Evolutionary conservation across 1,140 invertebrate genomes (phyloP), one percentile per base, ranked within the genome.

Genomic region (Asobara japonica): DNA sequence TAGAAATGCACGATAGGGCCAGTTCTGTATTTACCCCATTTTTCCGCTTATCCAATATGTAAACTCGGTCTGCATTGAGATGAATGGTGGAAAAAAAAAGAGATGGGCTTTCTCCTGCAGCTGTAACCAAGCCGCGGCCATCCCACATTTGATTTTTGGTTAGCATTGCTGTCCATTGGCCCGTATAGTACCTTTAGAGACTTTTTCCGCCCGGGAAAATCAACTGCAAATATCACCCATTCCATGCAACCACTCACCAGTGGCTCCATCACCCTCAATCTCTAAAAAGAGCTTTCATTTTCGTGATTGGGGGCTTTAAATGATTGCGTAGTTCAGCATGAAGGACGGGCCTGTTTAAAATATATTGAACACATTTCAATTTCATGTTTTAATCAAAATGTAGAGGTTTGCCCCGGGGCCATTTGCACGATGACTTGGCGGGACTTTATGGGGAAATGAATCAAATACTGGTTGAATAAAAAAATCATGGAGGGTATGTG

Each of bases 241-340:
- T 71, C 16, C n/a, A 16, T 71, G n/a, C 20, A 27, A 10, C 25
- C 4, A 10, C 27, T 33, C 20, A 22, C 11, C 11, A 29, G 13
- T 1, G 10, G 8, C 33, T 64, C 56, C 27, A 45, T 13, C 33
- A 41, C 0, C 27, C 27, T 60, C 27, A 18, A 22, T 25, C 7
- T 13, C 77, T 74, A 78, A 78, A 80, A 71, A 76, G 76, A 82
- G 83, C 81, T 86, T 84, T 86, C 83, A 86, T 86, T 83, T 84
- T 76, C 80, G 73, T 84, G 83, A 86, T 86, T 84, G 83, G 81
- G n/a, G 85, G 76, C 85, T 86, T 85, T 86, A 86, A 82, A 45
- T 45, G 41, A 45, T 45, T 45, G 41, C 41, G 41, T 45, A 45
- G 41, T 5, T 45, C 6, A 16, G 41, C 2, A 45, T 45, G 41